Evolutionary conservation across 2,888 invertebrate species (phyloP), one percentile per base, ranked within the genome.

Genomic region (Congeria kusceri): DNA sequence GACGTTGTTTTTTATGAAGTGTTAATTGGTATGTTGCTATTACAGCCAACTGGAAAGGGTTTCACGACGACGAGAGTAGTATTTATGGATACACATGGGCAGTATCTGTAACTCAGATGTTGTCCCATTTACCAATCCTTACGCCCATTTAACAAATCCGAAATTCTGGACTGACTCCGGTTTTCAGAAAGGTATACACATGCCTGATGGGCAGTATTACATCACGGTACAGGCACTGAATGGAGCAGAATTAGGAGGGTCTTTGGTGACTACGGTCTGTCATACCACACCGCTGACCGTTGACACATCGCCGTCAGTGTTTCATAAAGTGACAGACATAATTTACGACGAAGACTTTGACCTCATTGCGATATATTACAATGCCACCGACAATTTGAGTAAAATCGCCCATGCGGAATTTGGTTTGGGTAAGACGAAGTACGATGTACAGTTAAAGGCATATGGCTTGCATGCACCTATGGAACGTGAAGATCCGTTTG

Each of bases 1-100:
- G n/a, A n/a, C n/a, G n/a, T n/a, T n/a, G n/a, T n/a, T n/a, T n/a
- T n/a, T n/a, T n/a, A n/a, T n/a, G n/a, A n/a, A n/a, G n/a, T n/a
- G n/a, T n/a, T n/a, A n/a, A n/a, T n/a, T 47, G n/a, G 18, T 47
- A 46, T 56, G 53, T 11, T 32, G 69, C 65, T 13, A 23, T 83
- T 84, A 9, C 81, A 89, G 90, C 79, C 0, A 88, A 89, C 74
- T 90, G 89, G 86, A 86, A 89, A 57, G 88, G 87, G 39, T 89
- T 90, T 66, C 80, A 87, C 66, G 90, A 90, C 68, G 80, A 88
- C 15, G 89, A 90, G 70, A 89, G 85, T 62, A 88, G 87, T 23
- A 85, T 90, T 20, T 86, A 70, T 70, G 89, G 87, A 7, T 87
- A 86, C 76, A 87, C 89, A 1, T 90, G 88, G 87, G 85, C 89